phyloP scores from a whole-genome alignment of 2,888 invertebrate genomes.

The Herminia tarsipennalis region DNA sequence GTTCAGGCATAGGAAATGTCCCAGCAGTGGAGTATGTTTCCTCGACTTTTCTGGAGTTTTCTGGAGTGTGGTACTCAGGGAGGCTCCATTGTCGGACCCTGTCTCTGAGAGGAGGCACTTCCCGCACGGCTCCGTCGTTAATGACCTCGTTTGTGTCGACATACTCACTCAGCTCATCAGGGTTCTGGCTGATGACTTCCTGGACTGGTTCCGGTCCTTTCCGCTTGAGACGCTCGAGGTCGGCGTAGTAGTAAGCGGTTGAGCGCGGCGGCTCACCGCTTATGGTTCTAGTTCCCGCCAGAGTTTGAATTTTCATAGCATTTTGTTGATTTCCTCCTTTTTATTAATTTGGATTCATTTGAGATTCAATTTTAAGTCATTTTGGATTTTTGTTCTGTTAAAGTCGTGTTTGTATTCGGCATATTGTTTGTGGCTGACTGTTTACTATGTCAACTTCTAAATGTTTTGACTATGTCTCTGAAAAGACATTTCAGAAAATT shows the following conservation, averaged over 20 bases:
- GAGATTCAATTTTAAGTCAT: background rate
- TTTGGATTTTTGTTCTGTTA: conserved; percentile 8
- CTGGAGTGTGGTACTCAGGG: conserved; percentile 68
- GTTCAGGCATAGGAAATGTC: conserved; percentile 80
- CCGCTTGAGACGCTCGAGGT: conserved; percentile 83
- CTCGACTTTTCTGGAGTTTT: conserved; percentile 57
- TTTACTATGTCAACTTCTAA: background rate
- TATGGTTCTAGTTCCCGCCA: conserved; percentile 68
- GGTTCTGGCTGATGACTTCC: conserved; percentile 51
- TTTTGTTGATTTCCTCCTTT: conserved; percentile 11
- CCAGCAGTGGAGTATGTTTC: conserved; percentile 81
- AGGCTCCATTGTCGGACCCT: conserved; percentile 60
- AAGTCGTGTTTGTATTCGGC: background rate
- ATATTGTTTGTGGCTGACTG: conserved; percentile 1
- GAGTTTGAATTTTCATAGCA: conserved; percentile 48
- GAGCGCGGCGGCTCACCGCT: conserved; percentile 86
- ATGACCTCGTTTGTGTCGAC: conserved; percentile 66
- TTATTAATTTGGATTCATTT: background rate
- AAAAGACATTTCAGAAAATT: no score
- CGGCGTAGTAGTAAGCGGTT: conserved; percentile 86
- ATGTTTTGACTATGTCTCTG: no score
- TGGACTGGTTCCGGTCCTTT: conserved; percentile 40
- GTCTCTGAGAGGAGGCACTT: conserved; percentile 70
- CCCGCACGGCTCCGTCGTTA: conserved; percentile 66
- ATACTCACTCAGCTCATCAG: conserved; percentile 81